Base-by-base conservation (phyloP, 2,113 vertebrate species). In the Aythya baeri region DNA sequence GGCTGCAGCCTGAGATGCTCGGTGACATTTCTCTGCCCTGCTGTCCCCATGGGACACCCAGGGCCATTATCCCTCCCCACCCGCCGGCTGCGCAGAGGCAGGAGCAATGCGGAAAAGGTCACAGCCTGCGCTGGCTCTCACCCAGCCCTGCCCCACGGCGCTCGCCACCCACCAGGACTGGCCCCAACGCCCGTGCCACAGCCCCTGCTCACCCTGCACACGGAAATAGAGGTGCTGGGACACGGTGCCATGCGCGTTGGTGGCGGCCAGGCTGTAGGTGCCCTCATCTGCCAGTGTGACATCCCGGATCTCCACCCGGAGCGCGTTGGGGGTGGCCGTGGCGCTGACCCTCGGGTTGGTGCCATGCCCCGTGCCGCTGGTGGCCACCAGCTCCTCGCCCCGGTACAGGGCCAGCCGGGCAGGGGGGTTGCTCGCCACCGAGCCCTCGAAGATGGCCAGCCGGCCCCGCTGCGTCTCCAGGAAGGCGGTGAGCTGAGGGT, bases 391-490 rank as follows among this genome's bases (percentile, higher is more conserved):
- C 32, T 92, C 38, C 10, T 52, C 86, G 0, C 89, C 88, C 1
- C 6, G 89, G 32, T 79, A 83, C 43, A 98, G 92, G 54, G 71
- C 26, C 77, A 98, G 89, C 26, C 15, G 73, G 12, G 98, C 94
- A 0, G 97, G 96, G 1, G 98, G 98, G 14, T 97, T 97, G 17
- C 98, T 98, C 10, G 97, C 94, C 97, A 98, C 98, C 0, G 87
- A 96, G 68, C 97, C 98, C 59, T 93, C 94, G 59, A 98, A 88
- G 46, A 98, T n/a, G 11, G 91, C 92, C 82, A 77, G 36, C 26
- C 55, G 80, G 9, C 97, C 94, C 3, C 72, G 34, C 86, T 97
- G 92, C 0, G 82, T 95, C 86, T 98, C 98, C 84, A 93, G 58
- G 63, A 98, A 98, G 0, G 96, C 94, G 1, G 89, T 88, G 49